Evolutionary conservation across 2,113 vertebrate genomes (phyloP).

Genomic region (Nothobranchius kuhntae): DNA sequence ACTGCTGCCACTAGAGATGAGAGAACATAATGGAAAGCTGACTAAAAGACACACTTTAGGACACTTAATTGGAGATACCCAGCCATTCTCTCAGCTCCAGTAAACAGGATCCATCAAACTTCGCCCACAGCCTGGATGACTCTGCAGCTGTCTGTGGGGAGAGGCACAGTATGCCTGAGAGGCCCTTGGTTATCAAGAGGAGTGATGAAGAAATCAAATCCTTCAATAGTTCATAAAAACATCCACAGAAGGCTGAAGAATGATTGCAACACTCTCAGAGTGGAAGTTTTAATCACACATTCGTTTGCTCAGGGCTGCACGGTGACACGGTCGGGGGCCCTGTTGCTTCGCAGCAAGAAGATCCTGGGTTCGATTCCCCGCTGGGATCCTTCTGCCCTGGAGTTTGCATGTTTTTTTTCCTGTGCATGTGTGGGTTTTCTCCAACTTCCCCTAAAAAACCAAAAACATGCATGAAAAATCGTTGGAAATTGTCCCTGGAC

Average conservation of each 20-base stretch:
- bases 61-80: constrained; percentile 78
- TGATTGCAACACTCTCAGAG: constrained; percentile 29
- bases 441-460: too few relatives aligned
- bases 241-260: constrained; percentile 22
- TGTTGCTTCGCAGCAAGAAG: too few relatives aligned
- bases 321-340: too few relatives aligned
- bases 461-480: too few relatives aligned
- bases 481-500: too few relatives aligned
- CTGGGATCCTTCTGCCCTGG: too few relatives aligned
- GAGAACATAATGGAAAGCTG: constrained; percentile 69
- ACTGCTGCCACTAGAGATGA: constrained; percentile 69
- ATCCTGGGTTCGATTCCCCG: too few relatives aligned
- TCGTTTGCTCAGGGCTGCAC: too few relatives aligned
- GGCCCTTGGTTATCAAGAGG: constrained; percentile 44
- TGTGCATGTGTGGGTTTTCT: too few relatives aligned
- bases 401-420: too few relatives aligned
- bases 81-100: constrained; percentile 68
- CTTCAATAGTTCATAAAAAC: constrained; percentile 47
- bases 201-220: constrained; percentile 60
- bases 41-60: constrained; percentile 76
- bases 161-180: constrained; percentile 46
- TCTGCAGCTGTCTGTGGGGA: constrained; percentile 61
- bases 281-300: constrained; percentile 19
- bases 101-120: constrained; percentile 76
- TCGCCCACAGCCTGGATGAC: constrained; percentile 62